Percentiles rank a stretch among this genome's conserved stretches.
Conservation (phyloP, 1,140 invertebrate genomes). For the Lordiphosa collinella region DNA sequence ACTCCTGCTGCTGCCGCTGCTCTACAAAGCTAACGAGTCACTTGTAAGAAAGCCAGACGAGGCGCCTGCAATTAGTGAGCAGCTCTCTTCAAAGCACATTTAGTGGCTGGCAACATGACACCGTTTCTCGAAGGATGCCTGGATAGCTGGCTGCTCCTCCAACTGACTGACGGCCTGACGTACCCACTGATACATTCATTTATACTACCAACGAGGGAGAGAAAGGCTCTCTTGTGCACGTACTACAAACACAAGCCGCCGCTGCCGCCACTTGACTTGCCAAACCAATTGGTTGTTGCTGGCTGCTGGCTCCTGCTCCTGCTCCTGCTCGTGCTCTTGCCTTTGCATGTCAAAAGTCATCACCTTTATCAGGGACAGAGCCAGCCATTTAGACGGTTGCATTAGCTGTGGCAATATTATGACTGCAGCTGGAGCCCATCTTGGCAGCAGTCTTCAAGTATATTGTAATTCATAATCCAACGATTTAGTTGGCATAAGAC, state of each 20-base stretch:
- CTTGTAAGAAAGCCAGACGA: conserved; percentile 58
- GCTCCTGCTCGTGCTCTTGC: conserved; percentile 28
- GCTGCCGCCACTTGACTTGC: conserved; percentile 43
- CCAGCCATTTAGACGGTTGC: conserved; percentile 47
- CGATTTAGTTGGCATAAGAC: conserved; percentile 70
- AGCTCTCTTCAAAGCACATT: conserved; percentile 52
- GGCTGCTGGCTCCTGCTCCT: conserved; percentile 21
- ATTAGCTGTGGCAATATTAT: conserved; percentile 73
- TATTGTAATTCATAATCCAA: conserved; percentile 75
- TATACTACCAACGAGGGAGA: conserved; percentile 1
- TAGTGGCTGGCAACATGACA: conserved; percentile 66
- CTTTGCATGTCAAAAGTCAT: conserved; percentile 70
- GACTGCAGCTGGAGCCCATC: conserved; percentile 42
- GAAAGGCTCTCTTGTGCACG: conserved; percentile 55
- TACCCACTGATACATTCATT: conserved; percentile 57
- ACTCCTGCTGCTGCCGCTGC: conserved; percentile 4
- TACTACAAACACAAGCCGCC: conserved; percentile 16
- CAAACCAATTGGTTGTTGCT: conserved; percentile 54
- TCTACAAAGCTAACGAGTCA: conserved; percentile 67
- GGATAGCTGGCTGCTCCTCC: no score
- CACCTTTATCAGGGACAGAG: conserved; percentile 53
- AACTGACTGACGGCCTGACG: conserved; percentile 24
- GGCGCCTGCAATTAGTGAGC: conserved; percentile 69
- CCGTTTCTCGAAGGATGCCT: conserved; percentile 36
- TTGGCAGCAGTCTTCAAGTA: conserved; percentile 42